Evolutionary conservation across 1,140 invertebrate genomes (phyloP).

Genomic region (Bursaphelenchus mucronatus): DNA sequence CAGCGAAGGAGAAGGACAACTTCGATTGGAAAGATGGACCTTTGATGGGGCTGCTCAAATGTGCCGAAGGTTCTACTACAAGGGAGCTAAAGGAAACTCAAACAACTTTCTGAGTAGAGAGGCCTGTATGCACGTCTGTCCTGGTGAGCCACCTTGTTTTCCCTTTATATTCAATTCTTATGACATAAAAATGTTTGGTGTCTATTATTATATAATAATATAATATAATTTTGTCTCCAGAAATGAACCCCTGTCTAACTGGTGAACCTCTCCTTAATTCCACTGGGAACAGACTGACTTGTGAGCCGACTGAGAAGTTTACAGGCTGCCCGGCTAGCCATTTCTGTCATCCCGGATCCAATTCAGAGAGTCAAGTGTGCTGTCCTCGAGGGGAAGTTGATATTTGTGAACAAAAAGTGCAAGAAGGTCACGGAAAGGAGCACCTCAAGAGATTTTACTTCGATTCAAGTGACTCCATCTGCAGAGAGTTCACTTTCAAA

Average conservation of each 20-base stretch:
- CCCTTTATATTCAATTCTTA: neutral
- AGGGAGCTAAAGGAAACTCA: slow-evolving; percentile 64
- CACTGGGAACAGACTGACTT: slow-evolving; percentile 1
- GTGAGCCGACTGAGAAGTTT: neutral
- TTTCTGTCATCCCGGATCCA: slow-evolving; percentile 53
- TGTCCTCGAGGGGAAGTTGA: slow-evolving; percentile 48
- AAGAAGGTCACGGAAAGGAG: slow-evolving; percentile 45
- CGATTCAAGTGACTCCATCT: slow-evolving; percentile 34
- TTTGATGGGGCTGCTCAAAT: slow-evolving; percentile 47
- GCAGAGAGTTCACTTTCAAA: slow-evolving; percentile 37
- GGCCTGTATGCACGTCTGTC: slow-evolving; percentile 66
- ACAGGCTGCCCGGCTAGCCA: slow-evolving; percentile 32
- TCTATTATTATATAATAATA: too few species aligned
- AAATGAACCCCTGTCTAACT: slow-evolving; percentile 52
- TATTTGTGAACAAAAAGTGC: slow-evolving; percentile 46
- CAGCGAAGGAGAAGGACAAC: slow-evolving; percentile 43
- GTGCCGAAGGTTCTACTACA: slow-evolving; percentile 50
- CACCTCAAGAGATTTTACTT: slow-evolving; percentile 51
- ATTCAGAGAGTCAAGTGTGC: slow-evolving; percentile 47
- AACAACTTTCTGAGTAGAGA: slow-evolving; percentile 75
- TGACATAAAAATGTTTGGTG: too few species aligned
- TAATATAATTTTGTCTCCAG: slow-evolving; percentile 27
- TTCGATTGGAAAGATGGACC: slow-evolving; percentile 50
- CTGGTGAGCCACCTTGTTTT: slow-evolving; percentile 21
- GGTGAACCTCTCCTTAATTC: slow-evolving; percentile 52